Base-by-base conservation (phyloP, 2,888 invertebrate species). In the Drosophila mimica region DNA sequence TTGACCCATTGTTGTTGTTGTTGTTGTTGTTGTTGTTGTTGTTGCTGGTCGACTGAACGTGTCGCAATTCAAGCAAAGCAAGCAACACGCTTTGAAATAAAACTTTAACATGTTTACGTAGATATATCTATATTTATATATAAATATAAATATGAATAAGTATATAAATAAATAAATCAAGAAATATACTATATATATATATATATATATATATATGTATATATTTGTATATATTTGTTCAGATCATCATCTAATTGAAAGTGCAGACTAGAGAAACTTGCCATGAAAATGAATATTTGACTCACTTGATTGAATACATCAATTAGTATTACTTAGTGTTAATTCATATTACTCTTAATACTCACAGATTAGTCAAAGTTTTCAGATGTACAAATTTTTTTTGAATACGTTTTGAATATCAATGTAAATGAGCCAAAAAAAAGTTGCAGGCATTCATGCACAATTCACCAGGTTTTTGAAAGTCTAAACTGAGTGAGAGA, bases 31-130 rank as follows among this genome's bases (percentile, higher is more conserved):
- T 25, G 25, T 25, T 25, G 25, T 70, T 60, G 57, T 64, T 51
- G 70, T 54, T 67, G 62, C 58, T 53, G 25, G 25, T 40, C 56
- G 36, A 52, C 75, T 65, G 68, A 81, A 85, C 84, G 78, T 83
- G 88, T 73, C 62, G 69, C 76, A 76, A 73, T 75, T 66, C 51
- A 25, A 25, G 25, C 79, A 84, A 76, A 74, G 54, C 57, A 38
- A 49, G 52, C 73, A 69, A 54, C 53, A 52, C 68, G 58, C 58
- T 62, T 40, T 38, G 61, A 64, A 65, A 71, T 43, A 60, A 56
- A 56, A 56, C 30, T 25, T 31, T n/a, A 31, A 40, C 11, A 70
- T 38, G 4, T 28, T 7, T 28, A 46, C n/a, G 15, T 56, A 43
- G 11, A 28, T 49, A 49, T 36, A 38, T n/a, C 31, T 51, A n/a